These are phyloP conservation scores for Epinotia nisella DNA, from an alignment of 2,888 invertebrate species.

Conservation along the genomic window DNA sequence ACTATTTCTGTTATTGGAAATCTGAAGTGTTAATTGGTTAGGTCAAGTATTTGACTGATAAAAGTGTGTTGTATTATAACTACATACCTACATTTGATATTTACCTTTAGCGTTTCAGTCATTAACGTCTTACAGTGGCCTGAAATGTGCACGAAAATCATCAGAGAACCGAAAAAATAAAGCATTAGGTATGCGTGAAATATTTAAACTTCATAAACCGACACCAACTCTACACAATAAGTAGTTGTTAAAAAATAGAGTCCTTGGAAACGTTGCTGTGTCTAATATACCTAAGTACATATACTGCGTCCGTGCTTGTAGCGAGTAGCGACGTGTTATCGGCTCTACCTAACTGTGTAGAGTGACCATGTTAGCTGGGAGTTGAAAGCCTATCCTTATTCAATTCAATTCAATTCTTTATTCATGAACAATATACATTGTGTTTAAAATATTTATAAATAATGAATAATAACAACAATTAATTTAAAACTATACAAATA, in stretches of 20 bases:
- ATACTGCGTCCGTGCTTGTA: slow-evolving; percentile 48
- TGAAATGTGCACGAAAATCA: too few relatives aligned
- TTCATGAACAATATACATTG: too few relatives aligned
- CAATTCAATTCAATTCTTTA: too few relatives aligned
- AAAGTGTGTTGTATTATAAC: too few relatives aligned
- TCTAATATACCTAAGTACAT: slow-evolving; percentile 46
- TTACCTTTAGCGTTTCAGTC: too few relatives aligned
- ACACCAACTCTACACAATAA: not conserved
- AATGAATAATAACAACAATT: too few relatives aligned
- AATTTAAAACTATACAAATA: too few relatives aligned
- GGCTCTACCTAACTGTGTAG: slow-evolving; percentile 46
- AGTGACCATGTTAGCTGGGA: slow-evolving; percentile 43
- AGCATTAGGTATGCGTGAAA: not conserved
- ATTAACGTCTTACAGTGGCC: too few relatives aligned
- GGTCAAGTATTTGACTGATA: not conserved
- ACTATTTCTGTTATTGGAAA: slow-evolving; percentile 14
- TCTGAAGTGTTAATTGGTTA: slow-evolving; percentile 19
- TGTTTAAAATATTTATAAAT: too few relatives aligned
- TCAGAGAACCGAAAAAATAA: not conserved
- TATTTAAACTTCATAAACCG: not conserved
- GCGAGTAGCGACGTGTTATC: slow-evolving; percentile 48
- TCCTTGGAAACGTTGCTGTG: slow-evolving; percentile 46
- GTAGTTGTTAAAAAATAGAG: slow-evolving; percentile 31
- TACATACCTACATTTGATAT: too few relatives aligned
- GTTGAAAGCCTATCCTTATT: not conserved